These are phyloP conservation scores for Styela clava DNA, from an alignment of 23 tunicate species.

Conservation along the genomic window DNA sequence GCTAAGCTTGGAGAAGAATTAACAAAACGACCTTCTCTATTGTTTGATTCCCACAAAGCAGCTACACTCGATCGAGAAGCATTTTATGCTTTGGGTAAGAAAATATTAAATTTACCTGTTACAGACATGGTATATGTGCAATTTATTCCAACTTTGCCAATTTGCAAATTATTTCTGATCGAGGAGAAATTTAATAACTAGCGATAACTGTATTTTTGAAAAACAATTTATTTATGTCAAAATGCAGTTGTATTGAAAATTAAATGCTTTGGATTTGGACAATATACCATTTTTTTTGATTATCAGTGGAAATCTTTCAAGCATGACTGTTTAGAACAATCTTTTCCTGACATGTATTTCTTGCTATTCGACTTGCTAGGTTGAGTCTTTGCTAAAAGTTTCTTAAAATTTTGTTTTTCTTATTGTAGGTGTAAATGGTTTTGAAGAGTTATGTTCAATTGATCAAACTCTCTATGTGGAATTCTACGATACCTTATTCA, in stretches of 20 bases:
- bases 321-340: too few relatives aligned
- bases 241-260: too few relatives aligned
- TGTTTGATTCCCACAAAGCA: slow-evolving; percentile 53
- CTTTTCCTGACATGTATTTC: too few relatives aligned
- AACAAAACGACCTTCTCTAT: slow-evolving; percentile 32
- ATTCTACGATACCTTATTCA: slow-evolving; percentile 35
- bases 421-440: slow-evolving; percentile 60
- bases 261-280: too few relatives aligned
- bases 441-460: slow-evolving; percentile 37
- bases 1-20: background rate
- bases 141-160: background rate
- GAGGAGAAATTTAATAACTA: background rate
- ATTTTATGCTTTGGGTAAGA: slow-evolving; percentile 50
- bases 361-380: too few relatives aligned
- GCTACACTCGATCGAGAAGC: slow-evolving; percentile 49
- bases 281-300: too few relatives aligned
- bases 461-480: slow-evolving; percentile 21
- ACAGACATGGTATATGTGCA: background rate
- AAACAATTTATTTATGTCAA: too few relatives aligned
- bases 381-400: too few relatives aligned
- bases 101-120: background rate
- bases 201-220: too few relatives aligned
- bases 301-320: too few relatives aligned
- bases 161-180: background rate
- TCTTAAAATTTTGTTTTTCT: too few relatives aligned